Evolutionary conservation across 2,797 vertebrate species (phyloP), one percentile per base, ranked within the genome.

Genomic region (Sebastes nivosus): DNA sequence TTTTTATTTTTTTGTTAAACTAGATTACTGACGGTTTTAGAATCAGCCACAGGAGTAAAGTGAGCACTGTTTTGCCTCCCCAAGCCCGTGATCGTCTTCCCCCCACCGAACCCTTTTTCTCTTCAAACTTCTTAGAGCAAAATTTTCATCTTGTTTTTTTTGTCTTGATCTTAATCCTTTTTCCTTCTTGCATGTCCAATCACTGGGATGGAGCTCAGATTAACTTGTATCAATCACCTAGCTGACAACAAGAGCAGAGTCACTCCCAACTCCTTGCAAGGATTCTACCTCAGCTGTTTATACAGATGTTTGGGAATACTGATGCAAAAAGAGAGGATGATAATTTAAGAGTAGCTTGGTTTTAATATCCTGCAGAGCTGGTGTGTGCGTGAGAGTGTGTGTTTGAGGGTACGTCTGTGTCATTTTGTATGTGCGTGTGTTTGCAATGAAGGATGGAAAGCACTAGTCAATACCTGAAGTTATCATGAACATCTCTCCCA

Each of bases 271-370:
- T 94, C 88, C 90, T 95, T 94, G 95, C 94, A 95, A 95, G 94
- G 95, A 96, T 96, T 96, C 96, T 96, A 96, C 96, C 96, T 96
- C 96, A 96, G 93, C 94, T 95, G 94, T 94, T 95, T 78, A 94
- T 83, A 91, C 93, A 94, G 94, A 94, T 90, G 89, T 95, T 93
- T 93, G 94, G 93, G 94, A 95, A 95, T 94, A 95, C 94, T 95
- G 94, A 95, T 95, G 95, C 95, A 96, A 95, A 95, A 92, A 89
- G 84, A 93, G 87, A 94, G 88, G 88, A 91, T 90, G 84, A 89
- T 90, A 92, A 94, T 95, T 89, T 89, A 84, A 88, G 88, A 87
- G 87, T 90, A 78, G 87, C 86, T 93, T 87, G 91, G 87, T 95
- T 95, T 95, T 94, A 93, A 91, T 93, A 90, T 94, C 93, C 90